phyloP scores from a whole-genome alignment of 2,113 vertebrate species.

The Pelecanus crispus region DNA sequence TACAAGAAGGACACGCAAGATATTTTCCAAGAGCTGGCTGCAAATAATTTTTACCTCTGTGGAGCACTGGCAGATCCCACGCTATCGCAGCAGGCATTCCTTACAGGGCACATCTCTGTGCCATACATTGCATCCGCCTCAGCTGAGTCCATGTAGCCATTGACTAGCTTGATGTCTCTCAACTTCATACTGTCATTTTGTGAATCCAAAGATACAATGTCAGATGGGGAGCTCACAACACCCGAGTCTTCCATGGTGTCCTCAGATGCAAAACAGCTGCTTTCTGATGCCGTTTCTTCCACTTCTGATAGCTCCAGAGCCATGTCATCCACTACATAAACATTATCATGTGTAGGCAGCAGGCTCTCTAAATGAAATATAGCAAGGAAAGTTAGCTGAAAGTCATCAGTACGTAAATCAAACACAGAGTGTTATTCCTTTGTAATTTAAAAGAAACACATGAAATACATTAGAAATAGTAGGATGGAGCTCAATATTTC shows the following conservation, averaged over 20 bases:
- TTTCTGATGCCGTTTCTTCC: slow-evolving; percentile 81
- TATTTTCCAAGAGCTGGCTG: not conserved
- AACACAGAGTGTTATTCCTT: not conserved
- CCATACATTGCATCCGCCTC: not conserved
- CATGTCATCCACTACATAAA: slow-evolving; percentile 39
- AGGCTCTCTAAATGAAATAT: slow-evolving; percentile 75
- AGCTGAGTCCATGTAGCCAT: slow-evolving; percentile 46
- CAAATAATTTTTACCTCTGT: slow-evolving; percentile 48
- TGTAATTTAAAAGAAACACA: not conserved
- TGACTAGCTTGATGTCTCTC: slow-evolving; percentile 60
- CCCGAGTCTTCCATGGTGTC: slow-evolving; percentile 83
- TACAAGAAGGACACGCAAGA: not conserved
- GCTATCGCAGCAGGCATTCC: slow-evolving; percentile 58
- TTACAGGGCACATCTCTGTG: not conserved
- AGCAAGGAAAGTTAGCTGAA: slow-evolving; percentile 37
- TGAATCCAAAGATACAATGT: slow-evolving; percentile 78
- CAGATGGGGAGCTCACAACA: slow-evolving; percentile 79
- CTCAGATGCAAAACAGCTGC: slow-evolving; percentile 85
- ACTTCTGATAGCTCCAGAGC: slow-evolving; percentile 54
- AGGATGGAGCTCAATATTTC: not conserved
- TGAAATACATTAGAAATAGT: not conserved
- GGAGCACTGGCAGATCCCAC: slow-evolving; percentile 59
- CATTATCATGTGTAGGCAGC: slow-evolving; percentile 51
- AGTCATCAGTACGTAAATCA: not conserved
- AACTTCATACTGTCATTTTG: slow-evolving; percentile 71